These are phyloP conservation scores for Pantherophis guttatus DNA, from an alignment of 2,113 vertebrate genomes.

Conservation along the genomic window DNA sequence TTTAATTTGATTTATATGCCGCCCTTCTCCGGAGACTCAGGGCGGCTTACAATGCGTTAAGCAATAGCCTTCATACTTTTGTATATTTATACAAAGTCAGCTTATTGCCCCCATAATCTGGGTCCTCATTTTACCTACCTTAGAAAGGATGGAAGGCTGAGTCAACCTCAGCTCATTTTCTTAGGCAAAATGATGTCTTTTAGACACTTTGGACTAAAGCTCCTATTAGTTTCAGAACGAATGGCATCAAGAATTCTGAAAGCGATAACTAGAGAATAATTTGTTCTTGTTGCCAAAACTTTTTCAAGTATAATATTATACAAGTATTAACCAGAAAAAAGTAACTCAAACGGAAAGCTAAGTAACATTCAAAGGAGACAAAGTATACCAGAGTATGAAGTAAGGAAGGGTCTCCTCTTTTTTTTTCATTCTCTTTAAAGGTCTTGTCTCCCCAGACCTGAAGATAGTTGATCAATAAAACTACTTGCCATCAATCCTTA, in stretches of 20 bases:
- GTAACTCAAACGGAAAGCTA: neutral
- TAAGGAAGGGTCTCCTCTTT: neutral
- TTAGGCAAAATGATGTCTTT: neutral
- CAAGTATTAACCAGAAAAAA: neutral
- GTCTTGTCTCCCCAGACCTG: neutral
- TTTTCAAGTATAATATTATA: neutral
- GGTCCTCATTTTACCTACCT: too few species aligned
- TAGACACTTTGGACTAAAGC: neutral
- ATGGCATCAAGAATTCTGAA: neutral
- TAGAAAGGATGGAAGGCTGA: too few species aligned
- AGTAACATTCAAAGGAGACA: neutral
- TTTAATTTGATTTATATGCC: too few species aligned
- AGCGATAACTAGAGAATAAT: neutral
- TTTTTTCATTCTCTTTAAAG: neutral
- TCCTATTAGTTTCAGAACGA: neutral
- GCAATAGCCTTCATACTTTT: too few species aligned
- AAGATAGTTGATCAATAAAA: neutral
- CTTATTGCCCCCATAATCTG: too few species aligned
- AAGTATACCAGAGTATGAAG: neutral
- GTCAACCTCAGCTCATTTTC: too few species aligned
- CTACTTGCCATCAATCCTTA: neutral
- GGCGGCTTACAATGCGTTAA: too few species aligned
- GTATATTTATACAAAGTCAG: too few species aligned
- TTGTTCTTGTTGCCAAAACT: neutral
- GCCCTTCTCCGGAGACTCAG: too few species aligned